Evolutionary conservation across 2,113 vertebrate species (phyloP), one percentile per base, ranked within the genome.

Genomic region (Anarrhichthys ocellatus): DNA sequence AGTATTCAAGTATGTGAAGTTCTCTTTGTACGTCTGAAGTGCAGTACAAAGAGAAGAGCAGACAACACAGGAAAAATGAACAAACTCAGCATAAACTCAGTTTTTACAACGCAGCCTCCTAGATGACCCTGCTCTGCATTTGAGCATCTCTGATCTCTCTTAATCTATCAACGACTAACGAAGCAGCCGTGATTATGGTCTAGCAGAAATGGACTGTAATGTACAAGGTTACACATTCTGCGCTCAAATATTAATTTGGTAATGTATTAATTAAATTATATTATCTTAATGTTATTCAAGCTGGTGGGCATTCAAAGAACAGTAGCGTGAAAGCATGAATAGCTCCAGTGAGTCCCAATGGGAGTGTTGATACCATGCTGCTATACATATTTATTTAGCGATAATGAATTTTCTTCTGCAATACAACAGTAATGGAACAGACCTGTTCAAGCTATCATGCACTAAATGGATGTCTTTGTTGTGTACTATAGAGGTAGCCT

Each of bases 121-220:
- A 5, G 76, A 90, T 80, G 92, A 92, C 80, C 58, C 81, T 27
- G 40, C 85, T 78, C 82, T 89, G 76, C 84, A 78, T 89, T 92
- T 91, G 70, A 91, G 89, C 93, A 94, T 95, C 70, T 88, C 74
- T 78, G 84, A 87, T 82, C 73, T 90, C 82, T 78, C 54, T 76
- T 85, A 78, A 91, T 85, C 89, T 92, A 84, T 89, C 92, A 94
- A 94, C 83, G 87, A 94, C 84, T 87, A 88, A 83, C 88, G 88
- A 86, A 88, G 27, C 34, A 69, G 88, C 63, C 63, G 59, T 83
- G 84, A 92, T 94, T 93, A 89, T 76, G 10, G 67, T 62, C 72
- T 10, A 77, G 83, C 91, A 75, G 76, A 94, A 91, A 92, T 80
- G 90, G 73, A 85, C 84, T 77, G 68, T 32, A 82, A 65, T 72